A percentile compares a stretch with the other conserved stretches of the same genome.
phyloP scores from a whole-genome alignment of 2,797 vertebrate species.

The Apogon talboti region DNA sequence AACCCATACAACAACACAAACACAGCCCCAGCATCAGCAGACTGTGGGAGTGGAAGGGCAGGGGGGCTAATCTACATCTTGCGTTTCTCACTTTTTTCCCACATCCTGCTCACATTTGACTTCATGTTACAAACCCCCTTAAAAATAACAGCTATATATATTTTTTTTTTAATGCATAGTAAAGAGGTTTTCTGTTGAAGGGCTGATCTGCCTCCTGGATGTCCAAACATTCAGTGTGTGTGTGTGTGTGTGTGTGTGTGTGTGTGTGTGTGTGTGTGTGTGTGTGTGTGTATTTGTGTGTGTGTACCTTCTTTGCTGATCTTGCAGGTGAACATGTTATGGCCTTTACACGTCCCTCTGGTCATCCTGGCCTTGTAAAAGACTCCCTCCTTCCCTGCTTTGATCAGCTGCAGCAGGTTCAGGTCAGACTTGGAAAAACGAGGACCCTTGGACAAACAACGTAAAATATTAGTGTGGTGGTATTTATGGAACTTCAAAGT shows the following conservation, averaged over 20 bases:
- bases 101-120: too few species aligned
- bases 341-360: constrained; percentile 81
- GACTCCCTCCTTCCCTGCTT: constrained; percentile 81
- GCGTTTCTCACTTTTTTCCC: too few species aligned
- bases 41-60: too few species aligned
- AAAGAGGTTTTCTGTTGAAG: neutral
- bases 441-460: constrained; percentile 54
- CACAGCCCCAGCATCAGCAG: too few species aligned
- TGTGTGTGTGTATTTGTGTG: too few species aligned
- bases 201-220: neutral
- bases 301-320: constrained; percentile 81
- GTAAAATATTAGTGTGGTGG: constrained; percentile 7
- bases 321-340: constrained; percentile 83
- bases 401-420: constrained; percentile 81
- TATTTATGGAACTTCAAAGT: neutral
- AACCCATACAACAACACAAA: too few species aligned
- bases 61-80: too few species aligned
- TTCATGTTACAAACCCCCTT: too few species aligned
- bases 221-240: neutral
- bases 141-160: too few species aligned
- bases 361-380: constrained; percentile 84
- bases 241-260: too few species aligned
- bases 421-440: constrained; percentile 76
- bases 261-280: too few species aligned
- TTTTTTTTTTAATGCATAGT: too few species aligned